Evolutionary conservation across 2,113 vertebrate genomes (phyloP), one percentile per base, ranked within the genome.

Genomic region (Piliocolobus tephrosceles): DNA sequence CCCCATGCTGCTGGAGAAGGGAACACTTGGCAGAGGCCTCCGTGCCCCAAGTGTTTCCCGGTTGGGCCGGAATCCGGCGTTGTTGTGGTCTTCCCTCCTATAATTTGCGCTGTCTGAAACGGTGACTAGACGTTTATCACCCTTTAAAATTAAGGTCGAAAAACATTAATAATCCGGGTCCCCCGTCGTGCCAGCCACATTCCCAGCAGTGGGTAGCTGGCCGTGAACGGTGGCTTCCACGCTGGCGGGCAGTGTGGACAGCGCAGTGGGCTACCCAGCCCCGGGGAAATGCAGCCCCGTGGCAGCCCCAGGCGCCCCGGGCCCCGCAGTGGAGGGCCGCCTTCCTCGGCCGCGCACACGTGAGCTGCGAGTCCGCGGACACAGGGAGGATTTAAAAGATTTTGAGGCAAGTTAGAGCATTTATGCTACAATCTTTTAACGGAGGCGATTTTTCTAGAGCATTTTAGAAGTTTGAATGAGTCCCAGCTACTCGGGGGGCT

Each of bases 11-110:
- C 12, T 52, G 45, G 47, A 25, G 23, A 35, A 45, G 32, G 52
- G 66, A 14, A 14, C 35, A 25, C 9, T 11, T 1, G 3, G 3
- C 10, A 8, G 22, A 43, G 18, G 18, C 35, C 0, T 18, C 38
- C 0, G 3, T 9, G 7, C 18, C 52, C 4, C 27, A 32, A 18
- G 5, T 45, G 35, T 47, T 58, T 75, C 32, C 45, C 9, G 20
- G 11, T 14, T 22, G 23, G 20, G 0, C 1, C 30, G 76, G 38
- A 47, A 20, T 57, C 86, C 16, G 1, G 11, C 84, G 9, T 7
- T 50, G 8, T 38, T 40, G 23, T 8, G 30, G 61, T 8, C 11
- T 43, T 78, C 66, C 43, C 89, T 43, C 52, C 55, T n/a, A 3
- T 45, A 16, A 35, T 55, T 12, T 66, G 17, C n/a, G 20, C 64